Conservation (phyloP, 2,797 vertebrate genomes). For the Esox masquinongy region DNA sequence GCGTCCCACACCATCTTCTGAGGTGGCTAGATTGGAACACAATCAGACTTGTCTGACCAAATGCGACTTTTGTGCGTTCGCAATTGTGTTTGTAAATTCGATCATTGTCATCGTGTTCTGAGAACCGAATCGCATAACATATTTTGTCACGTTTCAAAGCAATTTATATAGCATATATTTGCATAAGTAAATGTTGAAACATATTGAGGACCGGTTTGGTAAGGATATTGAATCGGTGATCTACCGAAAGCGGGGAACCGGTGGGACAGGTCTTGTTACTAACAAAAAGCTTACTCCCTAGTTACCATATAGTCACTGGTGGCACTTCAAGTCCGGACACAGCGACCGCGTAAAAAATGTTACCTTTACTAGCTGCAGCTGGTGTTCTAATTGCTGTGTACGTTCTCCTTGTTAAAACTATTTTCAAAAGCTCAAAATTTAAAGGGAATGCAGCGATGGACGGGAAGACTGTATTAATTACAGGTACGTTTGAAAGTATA, state of each 20-base stretch:
- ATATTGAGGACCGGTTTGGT: not conserved
- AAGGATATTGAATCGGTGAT: not conserved
- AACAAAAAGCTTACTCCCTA: not conserved
- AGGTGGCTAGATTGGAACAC: not conserved
- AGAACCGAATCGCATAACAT: no score
- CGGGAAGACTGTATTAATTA: conserved; percentile 69
- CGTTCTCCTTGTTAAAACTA: conserved; percentile 13
- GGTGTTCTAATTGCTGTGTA: not conserved
- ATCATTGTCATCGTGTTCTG: no score
- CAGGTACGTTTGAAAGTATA: conserved; percentile 48
- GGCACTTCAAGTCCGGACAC: not conserved
- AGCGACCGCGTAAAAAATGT: not conserved
- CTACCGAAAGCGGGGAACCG: not conserved
- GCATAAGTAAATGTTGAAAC: not conserved
- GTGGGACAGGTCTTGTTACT: not conserved
- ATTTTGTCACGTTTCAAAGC: no score
- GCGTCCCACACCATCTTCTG: not conserved
- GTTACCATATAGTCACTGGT: not conserved
- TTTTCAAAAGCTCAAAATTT: conserved; percentile 53
- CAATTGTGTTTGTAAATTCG: no score
- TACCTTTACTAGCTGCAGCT: conserved; percentile 4
- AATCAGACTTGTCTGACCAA: not conserved
- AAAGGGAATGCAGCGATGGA: conserved; percentile 50
- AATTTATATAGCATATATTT: no score
- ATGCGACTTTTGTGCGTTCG: not conserved